A percentile compares a stretch with the other conserved stretches of the same genome.
Evolutionary conservation across 2,888 invertebrate genomes (phyloP).

Genomic region (Eulithis testata): DNA sequence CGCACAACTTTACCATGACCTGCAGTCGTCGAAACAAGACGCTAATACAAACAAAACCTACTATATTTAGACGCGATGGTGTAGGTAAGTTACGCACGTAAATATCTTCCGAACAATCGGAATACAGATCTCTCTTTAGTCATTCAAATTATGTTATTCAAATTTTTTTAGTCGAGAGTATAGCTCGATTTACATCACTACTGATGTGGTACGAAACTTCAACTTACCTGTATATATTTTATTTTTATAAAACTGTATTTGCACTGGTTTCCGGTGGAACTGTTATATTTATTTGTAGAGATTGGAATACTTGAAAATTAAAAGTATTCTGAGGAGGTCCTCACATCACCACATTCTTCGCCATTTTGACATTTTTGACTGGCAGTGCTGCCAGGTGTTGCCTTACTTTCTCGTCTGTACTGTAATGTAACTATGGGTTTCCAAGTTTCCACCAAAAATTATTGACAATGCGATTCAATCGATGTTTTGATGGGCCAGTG

Average conservation of each 20-base stretch:
- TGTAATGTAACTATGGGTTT: no score
- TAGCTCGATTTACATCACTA: conserved; percentile 34
- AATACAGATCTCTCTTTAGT: conserved; percentile 51
- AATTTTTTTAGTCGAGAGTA: conserved; percentile 30
- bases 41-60: conserved; percentile 38
- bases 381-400: background rate
- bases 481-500: no score
- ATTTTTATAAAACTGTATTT: conserved; percentile 3
- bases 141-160: conserved; percentile 56
- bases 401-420: no score
- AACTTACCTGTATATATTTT: conserved; percentile 33
- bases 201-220: conserved; percentile 12
- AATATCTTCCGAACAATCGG: conserved; percentile 48
- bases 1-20: conserved; percentile 28
- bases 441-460: no score
- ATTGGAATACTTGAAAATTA: conserved; percentile 24
- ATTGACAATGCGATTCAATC: no score
- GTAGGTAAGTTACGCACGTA: conserved; percentile 38
- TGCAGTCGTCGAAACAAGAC: conserved; percentile 25
- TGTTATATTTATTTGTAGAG: conserved; percentile 2
- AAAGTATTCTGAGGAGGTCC: conserved; percentile 46
- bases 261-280: conserved; percentile 13
- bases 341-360: conserved; percentile 62
- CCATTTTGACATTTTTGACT: conserved; percentile 58
- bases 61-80: conserved; percentile 40